Percentiles rank a stretch among this genome's conserved stretches.
phyloP scores from a whole-genome alignment of 2,888 invertebrate species.

The Oscheius sp. region DNA sequence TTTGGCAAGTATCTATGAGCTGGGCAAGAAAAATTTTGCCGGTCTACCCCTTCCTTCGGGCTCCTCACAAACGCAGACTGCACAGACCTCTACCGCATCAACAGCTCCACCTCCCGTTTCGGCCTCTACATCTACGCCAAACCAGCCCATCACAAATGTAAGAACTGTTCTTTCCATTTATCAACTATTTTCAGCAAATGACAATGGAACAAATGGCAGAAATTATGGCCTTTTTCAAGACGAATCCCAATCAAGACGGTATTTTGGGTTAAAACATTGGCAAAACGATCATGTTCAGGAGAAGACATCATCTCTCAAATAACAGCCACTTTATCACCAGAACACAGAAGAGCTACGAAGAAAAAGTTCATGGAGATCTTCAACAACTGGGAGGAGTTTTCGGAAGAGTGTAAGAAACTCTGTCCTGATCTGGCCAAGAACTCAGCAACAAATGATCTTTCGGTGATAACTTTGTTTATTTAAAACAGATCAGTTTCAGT shows the following conservation, averaged over 20 bases:
- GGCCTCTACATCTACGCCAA: background rate
- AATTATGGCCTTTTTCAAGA: conserved; percentile 25
- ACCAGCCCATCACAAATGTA: background rate
- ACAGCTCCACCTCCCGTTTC: background rate
- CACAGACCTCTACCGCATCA: background rate
- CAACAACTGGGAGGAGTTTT: conserved; percentile 17
- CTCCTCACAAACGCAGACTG: background rate
- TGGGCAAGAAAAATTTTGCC: conserved; percentile 36
- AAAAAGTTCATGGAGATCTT: conserved; percentile 35
- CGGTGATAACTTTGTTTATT: background rate
- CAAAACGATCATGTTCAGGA: background rate
- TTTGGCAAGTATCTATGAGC: conserved; percentile 28
- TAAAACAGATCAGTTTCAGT: background rate
- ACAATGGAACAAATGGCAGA: conserved; percentile 22
- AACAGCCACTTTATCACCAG: conserved; percentile 22
- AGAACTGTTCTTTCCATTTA: background rate
- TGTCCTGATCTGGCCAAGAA: conserved; percentile 20
- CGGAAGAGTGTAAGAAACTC: conserved; percentile 14
- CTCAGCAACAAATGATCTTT: conserved; percentile 9
- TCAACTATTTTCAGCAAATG: background rate
- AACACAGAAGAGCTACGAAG: conserved; percentile 20
- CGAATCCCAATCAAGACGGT: conserved; percentile 24
- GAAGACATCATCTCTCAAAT: conserved; percentile 22
- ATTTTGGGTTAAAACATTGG: background rate
- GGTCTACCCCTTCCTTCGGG: conserved; percentile 28